Percentiles rank a stretch among this genome's conserved stretches.
These are phyloP conservation scores for Pollicipes pollicipes DNA, from an alignment of 1,140 invertebrate species.

Conservation along the genomic window DNA sequence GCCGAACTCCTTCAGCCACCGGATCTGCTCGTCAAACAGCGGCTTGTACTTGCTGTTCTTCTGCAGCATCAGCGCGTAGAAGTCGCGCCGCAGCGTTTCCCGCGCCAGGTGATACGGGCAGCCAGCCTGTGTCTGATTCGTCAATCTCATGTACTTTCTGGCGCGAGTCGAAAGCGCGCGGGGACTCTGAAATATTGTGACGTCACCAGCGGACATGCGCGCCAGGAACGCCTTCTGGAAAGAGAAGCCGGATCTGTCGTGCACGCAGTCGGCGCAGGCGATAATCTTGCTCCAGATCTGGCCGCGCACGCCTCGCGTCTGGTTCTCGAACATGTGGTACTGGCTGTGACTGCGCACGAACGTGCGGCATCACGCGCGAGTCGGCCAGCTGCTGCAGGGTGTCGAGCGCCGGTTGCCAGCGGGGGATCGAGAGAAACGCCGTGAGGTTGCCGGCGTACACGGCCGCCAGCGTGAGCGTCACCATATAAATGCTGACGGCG, in stretches of 20 bases:
- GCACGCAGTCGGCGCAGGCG: not conserved
- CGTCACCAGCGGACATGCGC: not conserved
- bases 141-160: not conserved
- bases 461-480: not conserved
- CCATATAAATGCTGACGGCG: not conserved
- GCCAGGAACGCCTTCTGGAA: not conserved
- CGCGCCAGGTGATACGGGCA: not conserved
- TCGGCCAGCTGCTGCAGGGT: slow-evolving; percentile 4
- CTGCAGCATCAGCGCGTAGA: not conserved
- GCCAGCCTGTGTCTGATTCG: not conserved
- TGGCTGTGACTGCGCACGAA: not conserved
- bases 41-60: not conserved
- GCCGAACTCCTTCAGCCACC: not conserved
- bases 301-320: not conserved
- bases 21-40: not conserved
- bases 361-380: not conserved
- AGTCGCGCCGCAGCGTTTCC: not conserved
- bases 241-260: not conserved
- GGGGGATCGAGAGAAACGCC: not conserved
- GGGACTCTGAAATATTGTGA: not conserved
- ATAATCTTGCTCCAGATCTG: not conserved
- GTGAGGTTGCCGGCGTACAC: slow-evolving; percentile 4
- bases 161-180: not conserved
- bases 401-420: slow-evolving; percentile 2
- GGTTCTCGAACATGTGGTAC: not conserved